Evolutionary conservation across 2,797 vertebrate species (phyloP), one percentile per base, ranked within the genome.

Genomic region (Leuciscus waleckii): DNA sequence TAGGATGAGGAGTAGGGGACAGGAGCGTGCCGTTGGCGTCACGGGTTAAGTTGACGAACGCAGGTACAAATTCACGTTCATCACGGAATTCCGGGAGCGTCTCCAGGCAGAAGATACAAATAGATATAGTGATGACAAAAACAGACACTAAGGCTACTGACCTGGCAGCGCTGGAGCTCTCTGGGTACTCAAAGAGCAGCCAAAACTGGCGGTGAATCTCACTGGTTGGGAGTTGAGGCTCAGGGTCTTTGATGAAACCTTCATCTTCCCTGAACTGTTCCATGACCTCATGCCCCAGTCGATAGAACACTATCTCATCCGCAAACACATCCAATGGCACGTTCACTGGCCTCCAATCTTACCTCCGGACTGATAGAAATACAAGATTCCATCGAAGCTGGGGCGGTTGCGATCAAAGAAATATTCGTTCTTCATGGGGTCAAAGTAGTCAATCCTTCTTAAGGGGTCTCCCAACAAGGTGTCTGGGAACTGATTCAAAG

Each of bases 371-470:
- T 99, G 98, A 83, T 99, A 99, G 89, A 96, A 99, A 92, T 98
- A 99, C 2, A 99, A 94, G 86, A 99, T 97, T 43, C 98, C 97
- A 88, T 99, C 98, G 86, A 99, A 99, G 85, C 98, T 97, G 13
- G 98, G 98, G 3, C 98, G 96, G 90, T 99, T 99, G 88, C 98
- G 93, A 84, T 99, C 98, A 82, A 99, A 99, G 92, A 99, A 99
- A 87, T 99, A 99, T 17, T 99, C 97, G 0, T 99, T 99, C 89
- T 91, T 98, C 97, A 99, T 98, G 9, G 97, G 97, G 92, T 99
- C 98, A 0, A 99, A 99, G 94, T 97, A 98, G 26, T 93, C 94
- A 89, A 98, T 96, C 91, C 98, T 95, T 93, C 97, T 99, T 70
- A 95, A 95, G 0, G 97, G 96, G 88, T 99, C 95, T 46, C 98